These are phyloP conservation scores for Cyphomyrus plagiostoma DNA, from an alignment of 2,113 vertebrate genomes.

Conservation along the genomic window DNA sequence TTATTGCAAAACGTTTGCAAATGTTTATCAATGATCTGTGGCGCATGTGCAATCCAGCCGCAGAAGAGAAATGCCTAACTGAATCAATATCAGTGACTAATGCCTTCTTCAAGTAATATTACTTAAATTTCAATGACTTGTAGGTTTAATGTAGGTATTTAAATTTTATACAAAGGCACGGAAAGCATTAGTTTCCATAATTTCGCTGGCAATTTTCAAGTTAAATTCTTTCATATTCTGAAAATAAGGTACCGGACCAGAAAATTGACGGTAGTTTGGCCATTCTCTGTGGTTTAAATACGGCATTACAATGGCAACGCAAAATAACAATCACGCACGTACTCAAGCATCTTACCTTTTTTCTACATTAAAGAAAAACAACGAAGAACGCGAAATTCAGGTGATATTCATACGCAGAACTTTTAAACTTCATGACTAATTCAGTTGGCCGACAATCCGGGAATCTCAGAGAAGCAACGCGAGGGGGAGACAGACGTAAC, in stretches of 20 bases:
- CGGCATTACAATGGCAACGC: not conserved
- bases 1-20: not conserved
- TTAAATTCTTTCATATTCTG: no score
- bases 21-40: not conserved
- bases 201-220: not conserved
- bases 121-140: not conserved
- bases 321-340: not conserved
- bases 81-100: not conserved
- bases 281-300: not conserved
- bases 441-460: not conserved
- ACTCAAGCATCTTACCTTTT: not conserved
- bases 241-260: not conserved
- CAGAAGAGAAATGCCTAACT: not conserved
- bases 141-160: not conserved
- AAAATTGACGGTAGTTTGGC: not conserved
- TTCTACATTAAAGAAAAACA: not conserved
- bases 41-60: not conserved
- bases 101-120: not conserved
- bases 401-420: not conserved
- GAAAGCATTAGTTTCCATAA: not conserved
- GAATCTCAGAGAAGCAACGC: not conserved
- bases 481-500: not conserved
- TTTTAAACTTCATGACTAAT: not conserved
- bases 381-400: not conserved
- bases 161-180: not conserved